These are phyloP conservation scores for Bombus turneri DNA, from an alignment of 1,140 invertebrate species.

Conservation along the genomic window DNA sequence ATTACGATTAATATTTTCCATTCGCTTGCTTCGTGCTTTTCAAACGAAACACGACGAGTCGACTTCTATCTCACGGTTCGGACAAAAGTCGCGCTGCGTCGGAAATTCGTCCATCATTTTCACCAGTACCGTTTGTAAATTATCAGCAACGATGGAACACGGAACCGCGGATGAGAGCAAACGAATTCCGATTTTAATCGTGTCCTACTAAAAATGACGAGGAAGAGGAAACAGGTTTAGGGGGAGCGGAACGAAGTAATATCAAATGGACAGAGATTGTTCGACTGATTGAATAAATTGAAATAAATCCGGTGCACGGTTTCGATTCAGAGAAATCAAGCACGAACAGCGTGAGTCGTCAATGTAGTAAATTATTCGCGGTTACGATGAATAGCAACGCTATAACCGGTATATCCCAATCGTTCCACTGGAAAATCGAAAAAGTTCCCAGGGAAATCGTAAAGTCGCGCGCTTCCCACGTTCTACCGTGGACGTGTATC, in stretches of 20 bases:
- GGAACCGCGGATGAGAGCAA: too few species aligned
- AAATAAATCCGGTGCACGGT: conserved; percentile 20
- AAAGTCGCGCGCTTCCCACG: background rate
- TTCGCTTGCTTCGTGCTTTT: background rate
- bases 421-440: conserved; percentile 1
- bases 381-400: conserved; percentile 16
- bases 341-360: background rate
- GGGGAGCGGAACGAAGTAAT: background rate
- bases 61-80: background rate
- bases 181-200: background rate
- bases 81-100: background rate
- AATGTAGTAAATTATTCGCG: conserved; percentile 25
- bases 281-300: conserved; percentile 23
- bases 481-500: background rate
- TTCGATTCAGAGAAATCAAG: background rate
- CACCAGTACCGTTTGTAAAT: conserved; percentile 5
- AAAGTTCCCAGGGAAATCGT: conserved; percentile 1
- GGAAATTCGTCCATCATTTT: conserved; percentile 7
- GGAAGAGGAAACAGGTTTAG: background rate
- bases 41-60: background rate
- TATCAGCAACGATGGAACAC: background rate
- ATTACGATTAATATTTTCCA: background rate
- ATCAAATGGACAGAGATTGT: background rate
- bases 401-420: background rate
- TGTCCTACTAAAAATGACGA: conserved; percentile 12